These are phyloP conservation scores for Caenorhabditis wallacei DNA, from an alignment of 2,888 invertebrate genomes.

Conservation along the genomic window DNA sequence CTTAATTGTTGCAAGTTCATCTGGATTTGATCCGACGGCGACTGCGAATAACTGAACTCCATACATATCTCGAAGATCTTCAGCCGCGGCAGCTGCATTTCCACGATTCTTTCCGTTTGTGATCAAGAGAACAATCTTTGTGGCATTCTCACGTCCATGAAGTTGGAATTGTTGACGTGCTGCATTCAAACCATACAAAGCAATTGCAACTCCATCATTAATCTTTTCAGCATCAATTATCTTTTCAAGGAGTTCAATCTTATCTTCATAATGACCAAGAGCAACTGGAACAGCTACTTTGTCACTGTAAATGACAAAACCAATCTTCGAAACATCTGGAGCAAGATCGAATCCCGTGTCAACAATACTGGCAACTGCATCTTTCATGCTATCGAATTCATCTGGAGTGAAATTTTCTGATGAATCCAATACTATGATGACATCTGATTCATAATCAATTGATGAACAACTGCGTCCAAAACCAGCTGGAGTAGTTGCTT, in stretches of 20 bases:
- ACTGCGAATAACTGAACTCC: conserved; percentile 80
- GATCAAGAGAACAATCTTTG: conserved; percentile 79
- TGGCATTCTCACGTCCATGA: conserved; percentile 79
- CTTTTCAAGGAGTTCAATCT: conserved; percentile 81
- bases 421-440: conserved; percentile 81
- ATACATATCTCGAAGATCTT: conserved; percentile 78
- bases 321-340: conserved; percentile 81
- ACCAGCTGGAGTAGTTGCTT: conserved; percentile 58
- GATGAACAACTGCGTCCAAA: conserved; percentile 42
- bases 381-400: conserved; percentile 78
- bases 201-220: conserved; percentile 77
- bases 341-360: conserved; percentile 82
- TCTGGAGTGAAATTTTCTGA: conserved; percentile 80
- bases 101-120: conserved; percentile 82
- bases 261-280: conserved; percentile 82
- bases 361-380: conserved; percentile 79
- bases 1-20: conserved; percentile 74
- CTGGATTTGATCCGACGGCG: conserved; percentile 77
- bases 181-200: conserved; percentile 81
- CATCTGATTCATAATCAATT: conserved; percentile 73
- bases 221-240: conserved; percentile 79
- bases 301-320: conserved; percentile 82
- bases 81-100: conserved; percentile 79
- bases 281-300: conserved; percentile 82
- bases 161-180: conserved; percentile 81